Base-by-base conservation (phyloP, 1,140 invertebrate genomes). In the Ooceraea biroi region DNA sequence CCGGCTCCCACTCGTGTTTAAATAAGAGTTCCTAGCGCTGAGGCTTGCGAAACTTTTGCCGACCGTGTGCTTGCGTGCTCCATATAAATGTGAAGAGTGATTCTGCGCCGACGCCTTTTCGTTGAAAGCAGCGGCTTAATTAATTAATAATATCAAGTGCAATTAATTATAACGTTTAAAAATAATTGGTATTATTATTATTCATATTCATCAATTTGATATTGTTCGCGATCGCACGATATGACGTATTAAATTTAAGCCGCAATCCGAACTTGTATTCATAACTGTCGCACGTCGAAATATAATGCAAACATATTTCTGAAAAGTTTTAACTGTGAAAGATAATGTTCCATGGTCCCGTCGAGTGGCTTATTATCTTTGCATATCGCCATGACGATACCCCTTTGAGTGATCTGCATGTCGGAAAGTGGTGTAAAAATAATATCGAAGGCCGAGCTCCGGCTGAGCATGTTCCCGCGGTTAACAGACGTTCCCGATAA, bases 391-490 rank as follows among this genome's bases (percentile, higher is more conserved):
- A 25, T 22, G 65, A 69, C 66, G 65, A 50, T 86, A 61, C 85
- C 27, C 52, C 65, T 71, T 55, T 19, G 69, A 84, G 61, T 68
- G 85, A 86, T 87, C 84, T 63, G 61, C 58, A 68, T 50, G 71
- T 72, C 66, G 73, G 55, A 69, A 71, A 76, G 48, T n/a, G 74
- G 61, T 63, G 74, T 87, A 87, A 87, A 88, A 88, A 88, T 88
- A 88, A 88, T 72, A 84, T 84, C 86, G 85, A 88, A 88, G 86
- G 86, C 69, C 69, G 36, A 66, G 17, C 57, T 30, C 50, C 48
- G 48, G 30, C 50, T 48, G 30, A 61, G 66, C 41, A 48, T 73
- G 58, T 87, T 78, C 76, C 30, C 86, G 50, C 44, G 22, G 25
- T 36, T 69, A 71, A 52, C 63, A 71, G 74, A 58, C 76, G 76